Percentiles rank a stretch among this genome's conserved stretches.
Conservation (phyloP, 2,888 invertebrate species). For the Melieria crassipennis region DNA sequence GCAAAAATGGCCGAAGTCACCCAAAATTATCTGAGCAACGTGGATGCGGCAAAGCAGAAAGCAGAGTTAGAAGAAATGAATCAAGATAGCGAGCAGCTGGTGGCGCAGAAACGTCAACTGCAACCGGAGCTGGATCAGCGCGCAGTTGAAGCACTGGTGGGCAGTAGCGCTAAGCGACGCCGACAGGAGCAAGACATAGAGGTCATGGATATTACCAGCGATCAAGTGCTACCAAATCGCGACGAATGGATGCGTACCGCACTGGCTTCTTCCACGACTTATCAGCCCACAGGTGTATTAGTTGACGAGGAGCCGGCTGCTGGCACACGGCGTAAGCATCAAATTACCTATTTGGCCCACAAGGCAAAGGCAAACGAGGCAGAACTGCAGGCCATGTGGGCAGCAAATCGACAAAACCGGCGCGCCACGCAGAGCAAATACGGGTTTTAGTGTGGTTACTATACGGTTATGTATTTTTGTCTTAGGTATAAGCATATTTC, state of each 20-base stretch:
- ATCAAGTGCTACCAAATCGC: slow-evolving; percentile 82
- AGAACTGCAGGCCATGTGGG: slow-evolving; percentile 94
- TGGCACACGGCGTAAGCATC: slow-evolving; percentile 86
- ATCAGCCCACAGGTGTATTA: slow-evolving; percentile 66
- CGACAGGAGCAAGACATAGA: slow-evolving; percentile 69
- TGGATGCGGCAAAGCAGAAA: slow-evolving; percentile 29
- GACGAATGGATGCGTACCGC: slow-evolving; percentile 85
- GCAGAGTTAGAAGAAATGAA: background rate
- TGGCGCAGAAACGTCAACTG: slow-evolving; percentile 49
- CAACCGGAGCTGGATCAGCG: slow-evolving; percentile 48
- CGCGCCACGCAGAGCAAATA: slow-evolving; percentile 95
- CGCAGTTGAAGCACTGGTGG: slow-evolving; percentile 74
- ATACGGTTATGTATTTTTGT: slow-evolving; percentile 6
- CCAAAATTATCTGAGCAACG: slow-evolving; percentile 46
- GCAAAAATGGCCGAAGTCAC: slow-evolving; percentile 59
- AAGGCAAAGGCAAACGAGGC: slow-evolving; percentile 95
- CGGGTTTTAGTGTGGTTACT: slow-evolving; percentile 76
- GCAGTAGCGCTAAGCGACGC: slow-evolving; percentile 70
- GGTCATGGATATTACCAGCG: slow-evolving; percentile 84
- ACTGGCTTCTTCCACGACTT: slow-evolving; percentile 74
- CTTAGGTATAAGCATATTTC: slow-evolving; percentile 1
- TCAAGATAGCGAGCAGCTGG: slow-evolving; percentile 36
- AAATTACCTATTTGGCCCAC: slow-evolving; percentile 92
- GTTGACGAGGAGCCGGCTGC: slow-evolving; percentile 68
- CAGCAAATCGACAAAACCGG: slow-evolving; percentile 83